These are phyloP conservation scores for Epirrita christyi DNA, from an alignment of 2,888 invertebrate species.

Conservation along the genomic window DNA sequence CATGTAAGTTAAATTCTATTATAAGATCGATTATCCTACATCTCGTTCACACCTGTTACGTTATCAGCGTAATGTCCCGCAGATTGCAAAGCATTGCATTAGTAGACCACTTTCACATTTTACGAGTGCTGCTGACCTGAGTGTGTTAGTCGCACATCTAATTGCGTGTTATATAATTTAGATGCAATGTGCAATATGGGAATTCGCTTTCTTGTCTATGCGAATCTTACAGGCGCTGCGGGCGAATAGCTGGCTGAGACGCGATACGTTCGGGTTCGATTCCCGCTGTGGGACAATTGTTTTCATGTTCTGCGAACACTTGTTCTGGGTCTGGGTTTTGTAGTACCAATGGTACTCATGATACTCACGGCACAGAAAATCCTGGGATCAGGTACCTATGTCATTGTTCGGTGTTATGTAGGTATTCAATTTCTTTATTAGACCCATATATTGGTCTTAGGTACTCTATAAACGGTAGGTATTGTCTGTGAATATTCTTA, in stretches of 20 bases:
- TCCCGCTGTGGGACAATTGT: no score
- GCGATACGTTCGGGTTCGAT: not conserved
- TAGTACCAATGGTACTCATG: no score
- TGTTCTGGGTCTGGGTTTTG: no score
- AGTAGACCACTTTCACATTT: conserved; percentile 31
- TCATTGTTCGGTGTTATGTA: no score
- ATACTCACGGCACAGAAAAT: no score
- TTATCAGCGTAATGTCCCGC: conserved; percentile 11
- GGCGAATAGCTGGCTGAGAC: not conserved
- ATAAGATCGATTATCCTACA: not conserved
- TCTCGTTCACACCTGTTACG: not conserved
- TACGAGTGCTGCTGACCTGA: conserved; percentile 26
- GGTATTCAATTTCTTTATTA: no score
- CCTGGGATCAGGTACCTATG: no score
- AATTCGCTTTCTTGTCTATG: conserved; percentile 14
- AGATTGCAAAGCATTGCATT: conserved; percentile 14
- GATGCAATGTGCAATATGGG: conserved; percentile 29
- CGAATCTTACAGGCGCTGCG: not conserved
- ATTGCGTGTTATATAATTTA: conserved; percentile 35
- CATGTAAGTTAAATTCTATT: not conserved
- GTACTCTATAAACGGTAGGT: no score
- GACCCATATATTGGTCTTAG: no score
- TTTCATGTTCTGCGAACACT: no score
- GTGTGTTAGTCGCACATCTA: conserved; percentile 18
- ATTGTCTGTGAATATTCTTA: no score